phyloP scores from a whole-genome alignment of 2,113 vertebrate genomes.

The Tachuris rubrigastra region DNA sequence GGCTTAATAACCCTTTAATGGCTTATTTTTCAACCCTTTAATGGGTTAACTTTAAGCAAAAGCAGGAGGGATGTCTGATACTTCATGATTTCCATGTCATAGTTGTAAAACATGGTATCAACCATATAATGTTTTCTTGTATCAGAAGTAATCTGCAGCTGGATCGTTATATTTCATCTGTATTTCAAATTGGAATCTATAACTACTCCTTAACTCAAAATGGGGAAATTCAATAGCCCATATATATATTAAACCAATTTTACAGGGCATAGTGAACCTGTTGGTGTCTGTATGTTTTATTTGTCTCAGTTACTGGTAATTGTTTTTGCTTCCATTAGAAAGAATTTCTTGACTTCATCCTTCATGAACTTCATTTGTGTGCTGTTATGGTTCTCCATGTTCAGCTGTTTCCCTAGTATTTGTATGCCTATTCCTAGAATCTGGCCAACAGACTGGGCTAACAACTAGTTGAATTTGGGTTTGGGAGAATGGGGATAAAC shows the following conservation, averaged over 20 bases:
- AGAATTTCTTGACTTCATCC: background rate
- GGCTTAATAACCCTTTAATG: background rate
- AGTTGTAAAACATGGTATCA: background rate
- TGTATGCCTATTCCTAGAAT: background rate
- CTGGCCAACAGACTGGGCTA: background rate
- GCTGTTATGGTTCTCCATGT: background rate
- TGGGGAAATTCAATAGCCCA: background rate
- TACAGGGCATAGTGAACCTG: background rate
- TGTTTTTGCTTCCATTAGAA: background rate
- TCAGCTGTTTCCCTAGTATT: background rate
- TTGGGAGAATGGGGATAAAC: background rate
- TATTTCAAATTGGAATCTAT: background rate
- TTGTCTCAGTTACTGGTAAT: background rate
- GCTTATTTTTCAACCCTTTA: background rate
- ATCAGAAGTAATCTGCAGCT: background rate
- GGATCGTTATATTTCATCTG: background rate
- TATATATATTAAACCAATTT: background rate
- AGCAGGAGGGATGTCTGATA: background rate
- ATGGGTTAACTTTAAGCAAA: background rate
- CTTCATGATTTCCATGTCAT: background rate
- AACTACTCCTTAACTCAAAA: background rate
- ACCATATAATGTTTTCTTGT: background rate
- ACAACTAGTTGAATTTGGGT: background rate
- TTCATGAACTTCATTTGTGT: background rate
- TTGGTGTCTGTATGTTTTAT: background rate